Base-by-base conservation (phyloP, 2,113 vertebrate species). In the Alexandromys fortis region DNA sequence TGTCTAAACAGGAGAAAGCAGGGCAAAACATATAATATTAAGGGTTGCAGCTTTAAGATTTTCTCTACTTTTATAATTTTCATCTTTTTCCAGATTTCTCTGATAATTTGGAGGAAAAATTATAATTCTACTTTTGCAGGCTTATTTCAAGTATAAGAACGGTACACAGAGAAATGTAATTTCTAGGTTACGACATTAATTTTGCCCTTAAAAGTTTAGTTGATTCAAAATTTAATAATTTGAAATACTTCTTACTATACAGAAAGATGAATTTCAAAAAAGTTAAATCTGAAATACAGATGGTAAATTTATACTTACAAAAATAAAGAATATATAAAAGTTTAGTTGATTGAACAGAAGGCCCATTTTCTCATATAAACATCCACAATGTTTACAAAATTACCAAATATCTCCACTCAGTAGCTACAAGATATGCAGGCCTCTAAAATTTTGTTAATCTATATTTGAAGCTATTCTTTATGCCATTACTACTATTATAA, bases 1-100 rank as follows among this genome's bases (percentile, higher is more conserved):
- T 8, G 99, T 98, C 99, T 99, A 97, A 78, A 99, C 90, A 95
- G 58, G 97, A 98, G 89, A 95, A 93, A 97, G 12, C 73, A 86
- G 0, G 91, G 97, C 92, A 98, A 65, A 92, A 97, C 94, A 98
- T 85, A 38, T 28, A 11, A 0, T 38, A 89, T 96, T 55, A 97
- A n/a, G 45, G 65, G 0, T 33, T 79, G 38, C 0, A 79, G 19
- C 72, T 89, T 89, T 55, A 42, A 55, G 12, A 9, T 38, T 55
- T 38, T 58, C 24, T 73, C 22, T 24, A 42, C 38, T 38, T 88
- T 38, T 16, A 70, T 38, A 49, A 22, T n/a, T 86, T 55, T 52
- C 17, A 70, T 26, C 33, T 35, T 86, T 42, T 42, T 22, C 5
- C 81, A 7, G 24, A 67, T 67, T 47, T 70, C 85, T 86, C 65